Base-by-base conservation (phyloP, 2,888 invertebrate genomes). In the Drosophila quinaria region DNA sequence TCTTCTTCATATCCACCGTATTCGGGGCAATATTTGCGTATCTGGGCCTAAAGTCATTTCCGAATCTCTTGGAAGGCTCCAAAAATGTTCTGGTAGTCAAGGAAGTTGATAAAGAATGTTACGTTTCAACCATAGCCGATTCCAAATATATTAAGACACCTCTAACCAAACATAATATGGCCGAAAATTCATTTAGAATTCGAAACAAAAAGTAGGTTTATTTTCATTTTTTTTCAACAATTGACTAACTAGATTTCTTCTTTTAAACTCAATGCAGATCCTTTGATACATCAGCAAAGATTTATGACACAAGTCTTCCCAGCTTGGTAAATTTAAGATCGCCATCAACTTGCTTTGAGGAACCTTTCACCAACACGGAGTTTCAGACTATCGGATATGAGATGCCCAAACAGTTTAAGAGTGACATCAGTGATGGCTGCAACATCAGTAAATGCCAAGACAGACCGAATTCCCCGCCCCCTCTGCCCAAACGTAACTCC, bases 401-500 rank as follows among this genome's bases (percentile, higher is more conserved):
- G 59, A 66, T 82, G 73, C 86, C 82, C 0, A 86, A 74, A 22
- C 51, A 49, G 19, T 82, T 80, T n/a, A 75, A 74, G 11, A 69
- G 70, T 35, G 50, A 76, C 0, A 37, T 65, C 11, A 74, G 73
- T 6, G 68, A 82, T 17, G 70, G 69, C 22, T 80, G 76, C 25
- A 72, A 74, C 1, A 55, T 73, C 1, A 87, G 84, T 22, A 70
- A 70, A 11, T 80, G 79, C 50, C 72, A 73, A 4, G 80, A 62
- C 22, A 85, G 81, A 49, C 90, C 90, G 0, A 64, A 60, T 6
- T 81, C 87, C 5, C 92, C 92, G 10, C 92, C 92, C 13, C 92
- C 92, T 1, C 59, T 92, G 50, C 92, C 92, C 0, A 92, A 92
- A 70, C 87, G 92, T 6, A 92, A 92, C 35, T 86, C 89, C 10